phyloP scores from a whole-genome alignment of 2,113 vertebrate genomes.

The Meles meles region DNA sequence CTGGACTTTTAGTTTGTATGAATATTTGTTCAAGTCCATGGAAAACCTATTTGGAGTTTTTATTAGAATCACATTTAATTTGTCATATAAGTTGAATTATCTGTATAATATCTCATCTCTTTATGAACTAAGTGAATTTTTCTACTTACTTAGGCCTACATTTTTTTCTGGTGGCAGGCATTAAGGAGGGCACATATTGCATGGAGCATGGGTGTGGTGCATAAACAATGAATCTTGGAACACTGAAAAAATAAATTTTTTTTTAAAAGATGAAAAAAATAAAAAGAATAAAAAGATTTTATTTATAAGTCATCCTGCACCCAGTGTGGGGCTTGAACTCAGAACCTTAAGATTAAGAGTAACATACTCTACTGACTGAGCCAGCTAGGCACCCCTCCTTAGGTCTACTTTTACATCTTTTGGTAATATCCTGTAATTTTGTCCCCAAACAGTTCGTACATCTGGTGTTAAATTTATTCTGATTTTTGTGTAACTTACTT shows the following conservation, averaged over 20 bases:
- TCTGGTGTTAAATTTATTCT: background rate
- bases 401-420: background rate
- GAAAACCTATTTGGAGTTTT: background rate
- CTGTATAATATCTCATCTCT: background rate
- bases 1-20: background rate
- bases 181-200: too few relatives aligned
- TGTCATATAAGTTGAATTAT: background rate
- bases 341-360: background rate
- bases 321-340: background rate
- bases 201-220: too few relatives aligned
- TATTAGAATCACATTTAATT: background rate
- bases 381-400: background rate
- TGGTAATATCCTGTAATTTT: background rate
- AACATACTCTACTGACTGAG: background rate
- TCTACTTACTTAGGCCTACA: background rate
- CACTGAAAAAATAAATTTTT: background rate
- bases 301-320: background rate
- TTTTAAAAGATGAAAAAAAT: background rate
- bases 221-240: too few relatives aligned
- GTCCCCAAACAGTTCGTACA: background rate
- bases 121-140: background rate
- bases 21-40: background rate
- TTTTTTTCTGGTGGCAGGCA: background rate
- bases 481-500: background rate
- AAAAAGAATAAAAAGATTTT: background rate